These are phyloP conservation scores for Iphiclides podalirius DNA, from an alignment of 2,888 invertebrate genomes.

Conservation along the genomic window DNA sequence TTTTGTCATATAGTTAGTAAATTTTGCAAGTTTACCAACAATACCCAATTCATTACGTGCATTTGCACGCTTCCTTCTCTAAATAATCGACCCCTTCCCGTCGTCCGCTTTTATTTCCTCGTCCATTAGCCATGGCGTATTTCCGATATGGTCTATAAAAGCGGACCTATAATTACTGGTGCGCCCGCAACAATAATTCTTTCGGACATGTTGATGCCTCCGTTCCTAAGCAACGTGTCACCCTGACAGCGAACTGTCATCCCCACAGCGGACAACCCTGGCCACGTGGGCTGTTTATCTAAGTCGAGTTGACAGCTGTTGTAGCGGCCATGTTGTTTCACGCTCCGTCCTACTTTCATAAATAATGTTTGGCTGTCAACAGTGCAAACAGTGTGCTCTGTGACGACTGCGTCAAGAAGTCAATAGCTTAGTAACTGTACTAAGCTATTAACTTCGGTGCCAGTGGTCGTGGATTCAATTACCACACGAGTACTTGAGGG, in stretches of 20 bases:
- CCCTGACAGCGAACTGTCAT: slow-evolving; percentile 14
- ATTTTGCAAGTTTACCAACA: too few species aligned
- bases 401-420: too few species aligned
- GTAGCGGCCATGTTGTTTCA: slow-evolving; percentile 39
- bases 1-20: too few species aligned
- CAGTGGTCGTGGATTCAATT: too few species aligned
- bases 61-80: neutral
- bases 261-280: slow-evolving; percentile 31
- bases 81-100: neutral
- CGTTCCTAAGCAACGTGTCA: slow-evolving; percentile 31
- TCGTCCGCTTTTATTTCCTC: neutral
- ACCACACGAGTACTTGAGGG: too few species aligned
- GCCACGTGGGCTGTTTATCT: slow-evolving; percentile 41
- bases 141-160: slow-evolving; percentile 3
- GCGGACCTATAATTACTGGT: slow-evolving; percentile 12
- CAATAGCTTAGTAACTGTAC: too few species aligned
- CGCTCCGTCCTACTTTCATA: slow-evolving; percentile 19
- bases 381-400: too few species aligned
- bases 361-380: slow-evolving; percentile 21
- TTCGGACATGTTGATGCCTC: slow-evolving; percentile 30
- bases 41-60: too few species aligned
- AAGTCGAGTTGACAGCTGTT: slow-evolving; percentile 35
- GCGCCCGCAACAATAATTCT: slow-evolving; percentile 21
- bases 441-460: too few species aligned
- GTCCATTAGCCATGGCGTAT: slow-evolving; percentile 7